Base-by-base conservation (phyloP, 2,113 vertebrate genomes). In the Capreolus pygargus region DNA sequence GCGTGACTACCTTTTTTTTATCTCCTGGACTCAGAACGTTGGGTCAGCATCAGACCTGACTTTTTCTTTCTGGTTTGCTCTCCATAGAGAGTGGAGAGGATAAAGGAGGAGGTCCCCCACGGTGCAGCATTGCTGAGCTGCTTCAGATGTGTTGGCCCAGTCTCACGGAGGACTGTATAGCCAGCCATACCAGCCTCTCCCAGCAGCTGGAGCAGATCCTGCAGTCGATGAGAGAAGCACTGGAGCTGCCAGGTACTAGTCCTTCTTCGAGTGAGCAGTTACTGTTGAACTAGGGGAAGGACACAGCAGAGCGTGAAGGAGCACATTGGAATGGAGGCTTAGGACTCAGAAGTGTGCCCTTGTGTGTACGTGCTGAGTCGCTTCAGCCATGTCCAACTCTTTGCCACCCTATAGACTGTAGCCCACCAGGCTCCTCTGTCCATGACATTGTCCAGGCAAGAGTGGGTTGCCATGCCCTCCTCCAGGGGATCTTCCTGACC, bases 91-190 rank as follows among this genome's bases (percentile, higher is more conserved):
- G 99, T 61, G 96, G 92, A 21, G 99, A 99, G 94, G 99, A 98
- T 82, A 99, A 98, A 97, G 97, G 94, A 67, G 98, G 98, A 6
- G 98, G 97, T 27, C 97, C 99, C 5, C 99, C 99, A 14, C 99
- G 99, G 76, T 99, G 98, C 98, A 99, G 99, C 97, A 98, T 99
- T 91, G 99, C 99, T 82, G 99, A 99, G 47, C 99, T 99, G 52
- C 98, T 99, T 43, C 99, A 99, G 97, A 98, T 98, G 94, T 99
- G 99, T 97, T 99, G 99, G 97, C 98, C 99, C 0, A 82, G 97
- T 28, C 98, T 99, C 83, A 99, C 98, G 0, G 99, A 99, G 94
- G 99, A 99, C 91, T 98, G 98, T 97, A 99, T 99, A 30, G 96
- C 98, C 28, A 98, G 98, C 79, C 98, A 99, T 3, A 98, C 99